A percentile compares a stretch with the other conserved stretches of the same genome.
These are phyloP conservation scores for Apamea crenata DNA, from an alignment of 2,888 invertebrate species.

Conservation along the genomic window DNA sequence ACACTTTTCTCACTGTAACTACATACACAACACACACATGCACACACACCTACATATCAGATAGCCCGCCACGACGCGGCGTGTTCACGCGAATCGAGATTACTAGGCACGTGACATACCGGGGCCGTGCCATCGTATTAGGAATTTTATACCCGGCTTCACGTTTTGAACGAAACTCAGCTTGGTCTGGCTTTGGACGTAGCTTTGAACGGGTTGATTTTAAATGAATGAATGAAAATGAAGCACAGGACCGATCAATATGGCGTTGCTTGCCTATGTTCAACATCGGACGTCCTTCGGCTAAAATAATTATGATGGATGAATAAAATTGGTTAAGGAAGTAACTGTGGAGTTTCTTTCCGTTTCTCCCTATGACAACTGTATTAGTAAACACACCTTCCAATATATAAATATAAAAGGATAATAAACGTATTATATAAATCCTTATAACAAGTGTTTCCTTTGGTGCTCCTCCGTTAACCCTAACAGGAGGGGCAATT, in stretches of 20 bases:
- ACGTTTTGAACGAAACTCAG: constrained; percentile 20
- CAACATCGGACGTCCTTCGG: neutral
- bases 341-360: neutral
- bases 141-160: constrained; percentile 38
- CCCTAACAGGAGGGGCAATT: no score
- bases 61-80: constrained; percentile 37
- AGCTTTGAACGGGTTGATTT: neutral
- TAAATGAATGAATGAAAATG: neutral
- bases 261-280: neutral
- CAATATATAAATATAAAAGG: no score
- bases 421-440: no score
- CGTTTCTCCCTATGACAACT: neutral
- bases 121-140: constrained; percentile 27
- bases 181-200: neutral
- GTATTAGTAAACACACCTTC: no score
- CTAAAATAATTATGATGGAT: neutral
- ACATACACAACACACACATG: constrained; percentile 4
- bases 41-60: constrained; percentile 9
- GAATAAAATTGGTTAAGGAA: neutral
- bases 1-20: neutral
- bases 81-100: constrained; percentile 63
- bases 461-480: no score
- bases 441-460: no score
- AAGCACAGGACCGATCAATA: neutral
- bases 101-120: constrained; percentile 63